Evolutionary conservation across 2,888 invertebrate genomes (phyloP).

Genomic region (Parascotia fuliginaria): DNA sequence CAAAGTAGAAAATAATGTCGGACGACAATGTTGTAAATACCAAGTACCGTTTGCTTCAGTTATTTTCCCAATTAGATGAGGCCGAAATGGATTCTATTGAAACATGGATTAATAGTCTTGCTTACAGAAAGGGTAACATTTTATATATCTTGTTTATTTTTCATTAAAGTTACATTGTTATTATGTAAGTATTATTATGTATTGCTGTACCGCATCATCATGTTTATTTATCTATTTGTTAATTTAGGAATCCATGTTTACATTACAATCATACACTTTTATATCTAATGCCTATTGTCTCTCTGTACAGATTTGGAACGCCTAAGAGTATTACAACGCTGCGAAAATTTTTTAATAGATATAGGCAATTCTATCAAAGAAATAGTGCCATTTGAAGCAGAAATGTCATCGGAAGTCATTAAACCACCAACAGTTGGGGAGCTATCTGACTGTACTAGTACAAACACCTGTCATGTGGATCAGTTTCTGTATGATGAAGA

Average conservation of each 20-base stretch:
- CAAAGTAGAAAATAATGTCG: no score
- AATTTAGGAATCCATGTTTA: no score
- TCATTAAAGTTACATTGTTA: not conserved
- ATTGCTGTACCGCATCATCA: no score
- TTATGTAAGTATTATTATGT: no score
- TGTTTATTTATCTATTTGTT: no score
- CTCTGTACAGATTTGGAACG: constrained; percentile 62
- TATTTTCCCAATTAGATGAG: constrained; percentile 63
- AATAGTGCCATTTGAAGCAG: constrained; percentile 70
- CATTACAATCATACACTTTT: no score
- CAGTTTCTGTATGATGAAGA: constrained; percentile 89
- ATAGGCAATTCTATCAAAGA: constrained; percentile 69
- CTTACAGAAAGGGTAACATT: constrained; percentile 67
- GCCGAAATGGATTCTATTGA: constrained; percentile 63
- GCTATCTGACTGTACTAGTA: constrained; percentile 82
- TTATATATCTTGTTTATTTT: not conserved
- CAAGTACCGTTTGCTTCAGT: constrained; percentile 64
- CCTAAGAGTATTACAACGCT: constrained; percentile 53
- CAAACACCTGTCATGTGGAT: constrained; percentile 87
- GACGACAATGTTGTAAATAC: constrained; percentile 51
- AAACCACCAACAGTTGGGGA: constrained; percentile 71
- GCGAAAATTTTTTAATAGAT: constrained; percentile 61
- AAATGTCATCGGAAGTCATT: constrained; percentile 72
- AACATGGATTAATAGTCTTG: constrained; percentile 69
- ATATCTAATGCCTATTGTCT: not conserved